Base-by-base conservation (phyloP, 2,888 invertebrate species). In the Sepioteuthis lessoniana region DNA sequence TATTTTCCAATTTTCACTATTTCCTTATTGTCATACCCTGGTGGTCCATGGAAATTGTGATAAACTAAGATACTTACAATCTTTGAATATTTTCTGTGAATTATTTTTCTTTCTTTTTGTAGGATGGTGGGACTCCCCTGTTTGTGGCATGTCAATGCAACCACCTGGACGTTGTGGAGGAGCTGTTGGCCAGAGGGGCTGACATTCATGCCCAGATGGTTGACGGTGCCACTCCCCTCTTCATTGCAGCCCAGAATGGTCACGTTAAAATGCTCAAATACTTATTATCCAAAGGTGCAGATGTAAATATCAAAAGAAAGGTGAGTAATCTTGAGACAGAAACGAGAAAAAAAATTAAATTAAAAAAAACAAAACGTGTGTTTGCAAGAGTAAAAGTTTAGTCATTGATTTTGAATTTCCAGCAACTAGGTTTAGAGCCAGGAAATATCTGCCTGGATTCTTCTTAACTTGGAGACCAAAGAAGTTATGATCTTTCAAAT, bases 91-190 rank as follows among this genome's bases (percentile, higher is more conserved):
- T 55, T 55, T 25, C 55, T 55, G 55, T 25, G n/a, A 76, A 76
- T 76, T 76, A 91, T 37, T 94, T 55, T 93, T 90, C n/a, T 76
- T 94, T 90, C 50, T 95, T 95, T 95, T 97, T 97, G 8, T 97
- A 99, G 99, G 99, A 99, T 97, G 98, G 98, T 94, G 99, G 99
- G 19, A 98, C 98, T 0, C 98, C 99, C 0, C 98, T 99, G 95
- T 99, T 99, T 97, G 98, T 99, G 95, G 98, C 99, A 10, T 98
- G 99, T 4, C 99, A 99, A 97, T 99, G 99, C 97, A 99, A 99
- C 0, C 99, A 99, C 97, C 98, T 98, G 95, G 98, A 98, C 35
- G 98, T 98, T 95, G 98, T 98, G 95, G 98, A 98, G 94, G 98
- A 98, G 95, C 98, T 99, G 94, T 97, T 99, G 95, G 97, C 98